These are phyloP conservation scores for Apostichopus parvimensis DNA, from an alignment of 35 echinoderm and acorn worm genomes.

Conservation along the genomic window DNA sequence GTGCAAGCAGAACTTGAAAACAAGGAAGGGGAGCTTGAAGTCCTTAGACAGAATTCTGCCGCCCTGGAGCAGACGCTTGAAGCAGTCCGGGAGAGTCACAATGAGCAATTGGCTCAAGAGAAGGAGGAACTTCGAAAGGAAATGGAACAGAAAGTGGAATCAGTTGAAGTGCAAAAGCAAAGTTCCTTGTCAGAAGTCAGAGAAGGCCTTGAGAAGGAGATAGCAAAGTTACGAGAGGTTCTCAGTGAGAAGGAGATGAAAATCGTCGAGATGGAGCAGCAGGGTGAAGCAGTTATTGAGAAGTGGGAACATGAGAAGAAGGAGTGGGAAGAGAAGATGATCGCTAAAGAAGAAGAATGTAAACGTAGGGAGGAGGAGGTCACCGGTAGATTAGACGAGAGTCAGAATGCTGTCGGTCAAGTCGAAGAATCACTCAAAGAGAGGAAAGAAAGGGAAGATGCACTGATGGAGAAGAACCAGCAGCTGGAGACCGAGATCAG, in stretches of 20 bases:
- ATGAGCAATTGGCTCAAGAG: conserved; percentile 60
- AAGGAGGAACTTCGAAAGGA: conserved; percentile 72
- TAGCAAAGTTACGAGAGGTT: conserved; percentile 49
- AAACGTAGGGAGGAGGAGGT: conserved; percentile 47
- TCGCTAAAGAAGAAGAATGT: conserved; percentile 20
- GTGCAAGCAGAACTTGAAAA: conserved; percentile 44
- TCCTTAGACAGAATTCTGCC: conserved; percentile 2
- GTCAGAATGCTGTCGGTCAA: conserved; percentile 12
- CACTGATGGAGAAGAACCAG: conserved; percentile 62
- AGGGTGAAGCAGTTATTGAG: conserved; percentile 26
- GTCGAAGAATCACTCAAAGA: conserved; percentile 53
- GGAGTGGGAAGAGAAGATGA: conserved; percentile 24
- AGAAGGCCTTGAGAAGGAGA: conserved; percentile 44
- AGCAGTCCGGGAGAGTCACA: conserved; percentile 49
- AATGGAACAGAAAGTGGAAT: conserved; percentile 64
- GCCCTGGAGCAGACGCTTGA: conserved; percentile 44
- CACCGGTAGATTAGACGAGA: conserved; percentile 31
- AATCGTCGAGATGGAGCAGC: conserved; percentile 65
- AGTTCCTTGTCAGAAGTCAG: conserved; percentile 76
- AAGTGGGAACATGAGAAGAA: conserved; percentile 55
- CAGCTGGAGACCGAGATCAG: conserved; percentile 74
- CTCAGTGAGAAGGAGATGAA: conserved; percentile 62
- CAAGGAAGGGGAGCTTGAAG: conserved; percentile 52
- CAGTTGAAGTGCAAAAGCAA: conserved; percentile 71
- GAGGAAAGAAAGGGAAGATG: conserved; percentile 43